Evolutionary conservation across 2,888 invertebrate genomes (phyloP).

Genomic region (Lymantria monacha): DNA sequence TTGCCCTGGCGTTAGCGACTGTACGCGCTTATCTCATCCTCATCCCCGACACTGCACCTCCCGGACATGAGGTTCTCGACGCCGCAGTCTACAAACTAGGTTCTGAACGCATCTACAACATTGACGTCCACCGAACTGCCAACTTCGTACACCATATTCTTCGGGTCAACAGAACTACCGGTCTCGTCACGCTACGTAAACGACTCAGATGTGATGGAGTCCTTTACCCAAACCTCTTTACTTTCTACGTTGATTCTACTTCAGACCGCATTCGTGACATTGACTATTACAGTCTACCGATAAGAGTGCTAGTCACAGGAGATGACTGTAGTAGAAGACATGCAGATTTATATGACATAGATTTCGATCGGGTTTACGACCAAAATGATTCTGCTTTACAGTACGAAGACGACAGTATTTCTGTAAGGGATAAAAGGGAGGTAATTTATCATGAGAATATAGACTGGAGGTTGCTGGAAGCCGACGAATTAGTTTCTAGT

Average conservation of each 20-base stretch:
- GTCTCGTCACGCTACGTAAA: conserved; percentile 88
- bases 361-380: conserved; percentile 81
- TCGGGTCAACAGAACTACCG: conserved; percentile 87
- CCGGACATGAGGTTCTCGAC: conserved; percentile 88
- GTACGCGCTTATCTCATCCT: conserved; percentile 81
- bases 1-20: conserved; percentile 52
- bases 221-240: conserved; percentile 92
- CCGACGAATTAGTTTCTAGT: conserved; percentile 71
- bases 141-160: conserved; percentile 91
- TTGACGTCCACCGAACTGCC: conserved; percentile 91
- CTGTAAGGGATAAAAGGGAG: conserved; percentile 66
- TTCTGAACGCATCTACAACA: conserved; percentile 89
- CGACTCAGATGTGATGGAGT: conserved; percentile 90
- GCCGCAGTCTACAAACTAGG: conserved; percentile 91
- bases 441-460: conserved; percentile 54
- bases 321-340: conserved; percentile 85
- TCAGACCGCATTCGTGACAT: conserved; percentile 90
- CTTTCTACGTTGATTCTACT: conserved; percentile 92
- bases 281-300: conserved; percentile 91
- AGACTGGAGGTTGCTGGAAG: conserved; percentile 76
- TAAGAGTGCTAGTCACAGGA: conserved; percentile 89
- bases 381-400: conserved; percentile 72
- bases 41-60: conserved; percentile 81
- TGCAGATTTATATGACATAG: conserved; percentile 83
- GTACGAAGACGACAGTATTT: conserved; percentile 68